phyloP scores from a whole-genome alignment of 2,888 invertebrate genomes.

The Gymnoscelis rufifasciata region DNA sequence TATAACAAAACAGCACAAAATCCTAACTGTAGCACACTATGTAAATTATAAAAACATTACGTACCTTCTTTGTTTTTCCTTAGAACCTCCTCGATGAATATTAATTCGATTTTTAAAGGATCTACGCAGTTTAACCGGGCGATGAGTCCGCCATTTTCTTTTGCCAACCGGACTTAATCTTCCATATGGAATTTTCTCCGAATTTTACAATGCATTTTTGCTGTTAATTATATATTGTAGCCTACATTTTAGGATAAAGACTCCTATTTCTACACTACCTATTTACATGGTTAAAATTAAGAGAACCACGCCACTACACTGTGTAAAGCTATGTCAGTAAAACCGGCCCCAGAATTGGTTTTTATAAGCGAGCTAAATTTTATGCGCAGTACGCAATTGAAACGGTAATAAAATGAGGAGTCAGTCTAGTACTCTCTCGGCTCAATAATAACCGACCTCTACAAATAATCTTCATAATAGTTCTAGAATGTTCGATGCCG shows the following conservation, averaged over 20 bases:
- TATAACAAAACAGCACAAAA: slow-evolving; percentile 31
- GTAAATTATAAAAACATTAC: slow-evolving; percentile 32
- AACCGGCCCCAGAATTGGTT: slow-evolving; percentile 30
- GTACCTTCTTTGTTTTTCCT: slow-evolving; percentile 48
- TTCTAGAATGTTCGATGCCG: slow-evolving; percentile 35
- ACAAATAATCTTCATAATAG: slow-evolving; percentile 27
- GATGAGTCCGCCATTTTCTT: slow-evolving; percentile 62
- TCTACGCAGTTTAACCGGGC: slow-evolving; percentile 56
- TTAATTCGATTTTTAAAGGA: slow-evolving; percentile 35
- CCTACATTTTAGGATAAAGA: slow-evolving; percentile 39
- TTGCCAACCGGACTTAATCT: slow-evolving; percentile 42
- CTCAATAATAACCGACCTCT: neutral
- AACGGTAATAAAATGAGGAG: slow-evolving; percentile 17
- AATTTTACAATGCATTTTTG: slow-evolving; percentile 38
- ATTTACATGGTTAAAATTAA: slow-evolving; percentile 20
- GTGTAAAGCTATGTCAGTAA: slow-evolving; percentile 43
- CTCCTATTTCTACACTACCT: slow-evolving; percentile 15
- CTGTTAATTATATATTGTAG: slow-evolving; percentile 33
- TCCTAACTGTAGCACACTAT: slow-evolving; percentile 2
- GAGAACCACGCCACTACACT: slow-evolving; percentile 50
- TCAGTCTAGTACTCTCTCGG: neutral
- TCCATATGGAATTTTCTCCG: slow-evolving; percentile 38
- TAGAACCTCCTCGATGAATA: slow-evolving; percentile 36
- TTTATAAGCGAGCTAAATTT: slow-evolving; percentile 38
- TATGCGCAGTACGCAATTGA: slow-evolving; percentile 22